Base-by-base conservation (phyloP, 2,888 invertebrate species). In the Eubasilissa splendida region DNA sequence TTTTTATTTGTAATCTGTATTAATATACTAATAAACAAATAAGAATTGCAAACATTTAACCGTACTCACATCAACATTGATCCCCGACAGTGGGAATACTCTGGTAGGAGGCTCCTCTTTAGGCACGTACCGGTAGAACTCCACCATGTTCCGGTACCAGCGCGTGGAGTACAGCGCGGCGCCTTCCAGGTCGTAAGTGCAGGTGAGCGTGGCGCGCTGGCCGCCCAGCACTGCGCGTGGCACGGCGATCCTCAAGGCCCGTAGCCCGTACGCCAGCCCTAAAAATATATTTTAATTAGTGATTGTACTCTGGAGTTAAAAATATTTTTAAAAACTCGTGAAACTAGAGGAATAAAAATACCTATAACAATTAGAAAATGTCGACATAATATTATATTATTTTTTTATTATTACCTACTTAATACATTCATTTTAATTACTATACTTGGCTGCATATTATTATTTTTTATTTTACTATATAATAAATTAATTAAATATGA, bases 121-220 rank as follows among this genome's bases (percentile, higher is more conserved):
- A 4, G 95, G 95, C 80, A 94, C 93, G 86, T 91, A 95, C 84
- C 95, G 91, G 87, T 95, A 95, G 89, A 95, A 95, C 88, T 95
- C 95, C 79, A 92, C 91, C 87, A 93, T 93, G 81, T 94, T 93
- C 81, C 93, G 89, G 87, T 95, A 95, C 95, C 95, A 95, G 87
- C 94, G 92, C 86, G 95, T 93, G 58, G 94, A 93, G 88, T 95
- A 95, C 7, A 95, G 90, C 66, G 92, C 92, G 0, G 93, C 93
- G 0, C 91, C 91, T 86, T 92, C 92, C 84, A 93, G 86, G 85
- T 92, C 92, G 86, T 92, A 93, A 8, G 90, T 87, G 85, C 92
- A 92, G 85, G 87, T 87, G 78, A 93, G 88, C 82, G 90, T 90
- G 9, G 92, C 91, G 84, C 89, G 87, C 56, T 88, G 87, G 1